Evolutionary conservation across 2,797 vertebrate species (phyloP).

Genomic region (Crenuchus spilurus): DNA sequence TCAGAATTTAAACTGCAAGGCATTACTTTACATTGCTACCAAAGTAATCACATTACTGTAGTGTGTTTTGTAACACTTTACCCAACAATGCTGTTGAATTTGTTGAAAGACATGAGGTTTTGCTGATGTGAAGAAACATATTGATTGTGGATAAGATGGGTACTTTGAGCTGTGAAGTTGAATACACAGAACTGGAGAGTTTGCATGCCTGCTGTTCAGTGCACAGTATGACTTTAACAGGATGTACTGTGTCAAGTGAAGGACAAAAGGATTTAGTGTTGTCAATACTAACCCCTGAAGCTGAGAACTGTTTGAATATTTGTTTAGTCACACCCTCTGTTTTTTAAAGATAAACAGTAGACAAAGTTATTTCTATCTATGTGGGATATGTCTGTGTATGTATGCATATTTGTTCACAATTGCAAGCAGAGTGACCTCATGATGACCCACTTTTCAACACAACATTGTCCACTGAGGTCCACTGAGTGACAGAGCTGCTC

Average conservation of each 20-base stretch:
- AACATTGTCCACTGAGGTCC: conserved; percentile 16
- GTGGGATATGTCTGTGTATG: background rate
- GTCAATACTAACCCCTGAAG: conserved; percentile 9
- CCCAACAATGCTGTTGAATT: background rate
- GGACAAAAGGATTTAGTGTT: conserved; percentile 21
- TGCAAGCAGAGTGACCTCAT: conserved; percentile 5
- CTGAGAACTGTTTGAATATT: conserved; percentile 7
- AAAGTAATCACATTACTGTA: too few relatives aligned
- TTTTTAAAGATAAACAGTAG: background rate
- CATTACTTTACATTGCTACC: too few relatives aligned
- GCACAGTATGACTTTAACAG: conserved; percentile 4
- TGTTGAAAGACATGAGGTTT: background rate
- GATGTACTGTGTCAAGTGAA: conserved; percentile 9
- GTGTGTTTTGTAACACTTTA: too few relatives aligned
- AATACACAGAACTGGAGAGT: background rate
- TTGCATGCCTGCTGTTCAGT: conserved; percentile 1
- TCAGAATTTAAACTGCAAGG: too few relatives aligned
- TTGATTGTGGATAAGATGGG: background rate
- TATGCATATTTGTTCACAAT: conserved; percentile 4
- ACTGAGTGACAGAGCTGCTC: conserved; percentile 32
- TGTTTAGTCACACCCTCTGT: background rate
- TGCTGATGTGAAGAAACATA: background rate
- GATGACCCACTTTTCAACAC: conserved; percentile 31
- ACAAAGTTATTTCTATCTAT: background rate
- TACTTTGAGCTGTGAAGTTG: background rate